Evolutionary conservation across 1,140 invertebrate species (phyloP).

Genomic region (Zophobas morio): DNA sequence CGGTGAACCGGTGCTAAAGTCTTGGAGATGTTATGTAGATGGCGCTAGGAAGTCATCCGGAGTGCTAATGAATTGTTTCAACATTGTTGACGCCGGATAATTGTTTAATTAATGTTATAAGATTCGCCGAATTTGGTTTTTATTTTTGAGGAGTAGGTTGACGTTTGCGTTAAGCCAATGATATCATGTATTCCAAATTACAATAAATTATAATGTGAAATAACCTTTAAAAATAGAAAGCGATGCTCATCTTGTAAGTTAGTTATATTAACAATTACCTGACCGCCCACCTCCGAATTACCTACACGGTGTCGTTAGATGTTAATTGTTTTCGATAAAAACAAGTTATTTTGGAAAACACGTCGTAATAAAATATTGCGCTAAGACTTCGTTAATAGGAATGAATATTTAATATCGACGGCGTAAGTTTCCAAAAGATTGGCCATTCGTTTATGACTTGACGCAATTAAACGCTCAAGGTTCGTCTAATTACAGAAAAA

Average conservation of each 20-base stretch:
- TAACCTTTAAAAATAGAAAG: slow-evolving; percentile 59
- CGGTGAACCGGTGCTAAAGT: background rate
- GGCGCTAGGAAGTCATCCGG: slow-evolving; percentile 27
- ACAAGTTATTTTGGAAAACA: slow-evolving; percentile 43
- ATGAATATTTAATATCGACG: slow-evolving; percentile 24
- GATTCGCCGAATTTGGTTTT: slow-evolving; percentile 1
- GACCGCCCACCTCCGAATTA: slow-evolving; percentile 41
- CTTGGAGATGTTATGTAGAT: slow-evolving; percentile 6
- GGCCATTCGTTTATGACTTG: slow-evolving; percentile 27
- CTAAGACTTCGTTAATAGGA: background rate
- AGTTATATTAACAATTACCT: slow-evolving; percentile 49
- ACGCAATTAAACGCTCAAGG: slow-evolving; percentile 43
- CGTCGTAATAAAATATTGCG: slow-evolving; percentile 14
- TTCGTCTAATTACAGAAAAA: slow-evolving; percentile 43
- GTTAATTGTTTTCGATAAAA: slow-evolving; percentile 47
- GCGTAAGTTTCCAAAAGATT: slow-evolving; percentile 42
- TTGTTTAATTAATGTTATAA: slow-evolving; percentile 24
- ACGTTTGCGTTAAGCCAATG: slow-evolving; percentile 19
- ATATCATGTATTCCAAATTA: slow-evolving; percentile 44
- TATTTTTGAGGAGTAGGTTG: background rate
- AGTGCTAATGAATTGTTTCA: slow-evolving; percentile 36
- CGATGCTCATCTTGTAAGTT: slow-evolving; percentile 49
- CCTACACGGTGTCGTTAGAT: slow-evolving; percentile 27
- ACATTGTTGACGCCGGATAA: slow-evolving; percentile 9
- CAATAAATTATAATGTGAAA: slow-evolving; percentile 54